phyloP scores from a whole-genome alignment of 1,140 invertebrate species.

The Hermetia illucens region DNA sequence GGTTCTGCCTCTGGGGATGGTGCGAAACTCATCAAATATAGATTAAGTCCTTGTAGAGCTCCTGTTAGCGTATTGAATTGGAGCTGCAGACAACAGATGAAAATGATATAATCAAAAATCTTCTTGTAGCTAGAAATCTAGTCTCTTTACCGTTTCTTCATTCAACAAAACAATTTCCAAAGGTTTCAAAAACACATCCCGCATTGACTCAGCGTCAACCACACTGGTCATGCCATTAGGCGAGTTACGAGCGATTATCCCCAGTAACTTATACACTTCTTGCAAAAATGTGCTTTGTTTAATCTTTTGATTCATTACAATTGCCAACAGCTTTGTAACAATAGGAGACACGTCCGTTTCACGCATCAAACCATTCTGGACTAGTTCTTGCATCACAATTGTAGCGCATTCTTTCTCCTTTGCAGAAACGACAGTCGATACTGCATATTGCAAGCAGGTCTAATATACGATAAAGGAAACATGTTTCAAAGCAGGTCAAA shows the following conservation, averaged over 20 bases:
- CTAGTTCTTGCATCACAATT: conserved; percentile 1
- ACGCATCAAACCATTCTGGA: neutral
- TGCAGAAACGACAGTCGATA: conserved; percentile 1
- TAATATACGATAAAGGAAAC: neutral
- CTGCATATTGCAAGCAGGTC: neutral
- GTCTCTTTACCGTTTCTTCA: neutral
- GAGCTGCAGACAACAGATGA: neutral
- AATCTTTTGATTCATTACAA: neutral
- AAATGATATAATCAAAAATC: too few species aligned
- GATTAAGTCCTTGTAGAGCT: conserved; percentile 2
- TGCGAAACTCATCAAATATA: conserved; percentile 4
- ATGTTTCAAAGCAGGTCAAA: neutral
- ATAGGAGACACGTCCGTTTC: neutral
- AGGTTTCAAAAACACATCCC: neutral
- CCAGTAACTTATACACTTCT: conserved; percentile 1
- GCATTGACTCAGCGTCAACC: neutral
- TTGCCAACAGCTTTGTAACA: neutral
- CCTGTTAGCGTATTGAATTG: conserved; percentile 1
- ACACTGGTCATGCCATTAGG: neutral
- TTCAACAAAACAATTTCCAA: conserved; percentile 2
- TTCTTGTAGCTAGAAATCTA: neutral
- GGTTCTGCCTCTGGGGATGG: neutral
- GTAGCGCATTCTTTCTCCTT: conserved; percentile 3
- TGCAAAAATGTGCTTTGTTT: neutral
- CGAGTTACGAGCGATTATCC: conserved; percentile 2